Evolutionary conservation across 2,888 invertebrate genomes (phyloP).

Genomic region (Synergus umbraculus): DNA sequence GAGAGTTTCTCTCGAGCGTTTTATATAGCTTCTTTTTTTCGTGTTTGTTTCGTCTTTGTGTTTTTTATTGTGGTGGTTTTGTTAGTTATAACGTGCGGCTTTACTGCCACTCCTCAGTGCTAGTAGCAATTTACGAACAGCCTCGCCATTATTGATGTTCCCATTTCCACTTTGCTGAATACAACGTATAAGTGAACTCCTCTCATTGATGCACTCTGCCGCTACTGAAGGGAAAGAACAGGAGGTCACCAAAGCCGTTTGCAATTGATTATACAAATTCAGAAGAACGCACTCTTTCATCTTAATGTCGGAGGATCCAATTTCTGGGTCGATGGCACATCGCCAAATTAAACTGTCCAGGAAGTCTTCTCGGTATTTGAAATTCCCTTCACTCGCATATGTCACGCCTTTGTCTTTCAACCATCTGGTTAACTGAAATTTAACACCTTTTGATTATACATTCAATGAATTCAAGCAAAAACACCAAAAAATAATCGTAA

Average conservation of each 20-base stretch:
- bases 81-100: neutral
- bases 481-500: neutral
- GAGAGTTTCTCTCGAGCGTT: slow-evolving; percentile 22
- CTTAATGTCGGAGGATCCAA: slow-evolving; percentile 59
- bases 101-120: slow-evolving; percentile 50
- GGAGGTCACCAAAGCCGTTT: slow-evolving; percentile 61
- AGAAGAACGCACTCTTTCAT: slow-evolving; percentile 68
- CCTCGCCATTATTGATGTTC: slow-evolving; percentile 61
- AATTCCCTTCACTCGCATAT: slow-evolving; percentile 60
- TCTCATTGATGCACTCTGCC: slow-evolving; percentile 56
- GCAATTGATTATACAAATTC: slow-evolving; percentile 68
- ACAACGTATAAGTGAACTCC: slow-evolving; percentile 58
- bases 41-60: neutral
- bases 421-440: slow-evolving; percentile 68
- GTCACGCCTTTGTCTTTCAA: slow-evolving; percentile 66
- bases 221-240: slow-evolving; percentile 54
- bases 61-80: slow-evolving; percentile 9
- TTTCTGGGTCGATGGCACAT: slow-evolving; percentile 62
- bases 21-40: slow-evolving; percentile 2
- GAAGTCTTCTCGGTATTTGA: slow-evolving; percentile 57
- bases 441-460: neutral
- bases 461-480: neutral
- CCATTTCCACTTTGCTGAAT: slow-evolving; percentile 48
- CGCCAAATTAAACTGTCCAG: slow-evolving; percentile 70
- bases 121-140: slow-evolving; percentile 59